Conservation (phyloP, 64 coral and sea anemone species). For the Actinia equina region DNA sequence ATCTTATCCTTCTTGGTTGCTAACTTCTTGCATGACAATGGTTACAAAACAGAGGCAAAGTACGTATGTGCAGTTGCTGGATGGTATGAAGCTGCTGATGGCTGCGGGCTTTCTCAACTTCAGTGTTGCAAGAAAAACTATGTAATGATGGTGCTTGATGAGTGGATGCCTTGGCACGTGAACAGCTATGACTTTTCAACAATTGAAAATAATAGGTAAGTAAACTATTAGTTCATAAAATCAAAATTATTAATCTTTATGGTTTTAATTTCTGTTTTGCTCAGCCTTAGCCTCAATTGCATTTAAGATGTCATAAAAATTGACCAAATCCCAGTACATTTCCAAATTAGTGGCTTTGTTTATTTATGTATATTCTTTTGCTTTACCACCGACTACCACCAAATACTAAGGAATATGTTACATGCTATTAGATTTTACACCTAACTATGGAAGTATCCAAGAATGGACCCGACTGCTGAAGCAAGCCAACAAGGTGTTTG, state of each 20-base stretch:
- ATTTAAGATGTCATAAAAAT: neutral
- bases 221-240: no score
- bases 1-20: constrained; percentile 46
- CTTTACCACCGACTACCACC: neutral
- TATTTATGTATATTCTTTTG: no score
- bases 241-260: no score
- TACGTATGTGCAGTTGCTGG: constrained; percentile 48
- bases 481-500: neutral
- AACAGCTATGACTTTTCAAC: constrained; percentile 32
- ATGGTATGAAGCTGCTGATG: constrained; percentile 71
- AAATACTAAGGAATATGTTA: neutral
- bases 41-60: constrained; percentile 28
- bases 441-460: no score
- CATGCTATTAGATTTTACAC: neutral
- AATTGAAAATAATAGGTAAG: constrained; percentile 67
- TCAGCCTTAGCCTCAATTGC: neutral
- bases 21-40: constrained; percentile 38
- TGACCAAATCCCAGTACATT: no score
- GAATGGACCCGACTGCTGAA: neutral
- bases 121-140: constrained; percentile 49
- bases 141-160: constrained; percentile 60
- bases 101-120: constrained; percentile 32
- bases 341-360: no score
- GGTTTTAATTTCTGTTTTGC: neutral
- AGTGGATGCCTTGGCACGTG: constrained; percentile 68